Conservation (phyloP, 2,113 vertebrate species). For the Paramisgurnus dabryanus region DNA sequence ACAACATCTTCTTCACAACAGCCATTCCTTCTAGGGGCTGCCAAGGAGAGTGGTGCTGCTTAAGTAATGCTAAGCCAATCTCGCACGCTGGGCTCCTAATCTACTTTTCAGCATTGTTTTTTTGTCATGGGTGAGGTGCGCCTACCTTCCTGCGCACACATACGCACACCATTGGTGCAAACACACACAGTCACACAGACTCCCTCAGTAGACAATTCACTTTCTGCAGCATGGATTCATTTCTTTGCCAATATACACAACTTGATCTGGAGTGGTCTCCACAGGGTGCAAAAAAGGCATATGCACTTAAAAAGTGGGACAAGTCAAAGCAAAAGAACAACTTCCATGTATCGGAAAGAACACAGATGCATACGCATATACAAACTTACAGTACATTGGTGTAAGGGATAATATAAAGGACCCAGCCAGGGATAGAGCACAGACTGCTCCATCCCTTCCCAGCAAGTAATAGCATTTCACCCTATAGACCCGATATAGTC, state of each 20-base stretch:
- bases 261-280: not conserved
- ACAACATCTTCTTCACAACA: constrained; percentile 50
- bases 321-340: not conserved
- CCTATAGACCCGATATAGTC: too few species aligned
- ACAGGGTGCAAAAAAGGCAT: not conserved
- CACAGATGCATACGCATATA: not conserved
- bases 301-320: not conserved
- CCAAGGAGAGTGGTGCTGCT: constrained; percentile 5
- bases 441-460: too few species aligned
- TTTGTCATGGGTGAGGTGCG: not conserved
- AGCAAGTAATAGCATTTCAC: too few species aligned
- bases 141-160: not conserved
- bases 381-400: not conserved
- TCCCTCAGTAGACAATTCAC: not conserved
- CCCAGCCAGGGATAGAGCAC: too few species aligned
- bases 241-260: constrained; percentile 2
- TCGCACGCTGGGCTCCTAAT: constrained; percentile 25
- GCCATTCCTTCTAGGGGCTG: constrained; percentile 20
- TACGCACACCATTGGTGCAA: not conserved
- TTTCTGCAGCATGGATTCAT: not conserved
- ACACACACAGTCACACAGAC: not conserved
- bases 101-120: constrained; percentile 26
- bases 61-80: constrained; percentile 9
- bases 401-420: too few species aligned
- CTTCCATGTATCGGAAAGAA: not conserved